Evolutionary conservation across 1,140 invertebrate genomes (phyloP).

Genomic region (Bombus terrestris): DNA sequence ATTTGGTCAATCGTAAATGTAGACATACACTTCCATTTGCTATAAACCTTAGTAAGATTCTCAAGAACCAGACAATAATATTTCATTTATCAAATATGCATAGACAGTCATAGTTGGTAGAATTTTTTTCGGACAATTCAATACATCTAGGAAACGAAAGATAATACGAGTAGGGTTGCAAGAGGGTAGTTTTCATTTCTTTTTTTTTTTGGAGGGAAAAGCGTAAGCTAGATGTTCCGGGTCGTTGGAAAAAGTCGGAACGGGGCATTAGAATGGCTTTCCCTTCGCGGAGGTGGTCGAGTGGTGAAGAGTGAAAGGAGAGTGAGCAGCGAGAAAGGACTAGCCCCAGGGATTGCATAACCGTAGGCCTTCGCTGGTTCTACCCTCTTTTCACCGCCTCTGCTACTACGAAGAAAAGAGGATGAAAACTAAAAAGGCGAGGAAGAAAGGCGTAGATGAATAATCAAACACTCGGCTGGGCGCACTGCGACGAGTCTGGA

Average conservation of each 20-base stretch:
- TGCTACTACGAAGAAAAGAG: conserved; percentile 21
- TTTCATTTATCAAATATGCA: too few species aligned
- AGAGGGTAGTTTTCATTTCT: conserved; percentile 44
- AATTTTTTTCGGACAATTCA: too few species aligned
- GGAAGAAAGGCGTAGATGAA: conserved; percentile 57
- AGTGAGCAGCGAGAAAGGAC: not conserved
- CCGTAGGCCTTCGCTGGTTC: conserved; percentile 8
- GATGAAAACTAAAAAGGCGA: conserved; percentile 3
- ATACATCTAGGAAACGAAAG: too few species aligned
- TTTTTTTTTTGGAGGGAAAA: not conserved
- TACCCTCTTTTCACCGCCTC: conserved; percentile 66
- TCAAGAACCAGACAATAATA: too few species aligned
- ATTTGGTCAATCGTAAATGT: too few species aligned
- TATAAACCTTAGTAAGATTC: too few species aligned
- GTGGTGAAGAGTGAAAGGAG: conserved; percentile 66
- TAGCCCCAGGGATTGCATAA: not conserved
- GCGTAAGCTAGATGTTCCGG: conserved; percentile 23
- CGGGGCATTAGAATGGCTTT: conserved; percentile 75
- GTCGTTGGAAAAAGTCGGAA: conserved; percentile 62
- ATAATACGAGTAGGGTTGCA: not conserved
- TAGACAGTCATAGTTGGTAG: too few species aligned
- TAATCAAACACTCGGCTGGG: conserved; percentile 61
- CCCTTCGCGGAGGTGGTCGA: conserved; percentile 62
- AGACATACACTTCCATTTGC: too few species aligned
- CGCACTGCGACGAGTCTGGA: conserved; percentile 31